phyloP scores from a whole-genome alignment of 1,140 invertebrate species.

The Cotesia vestalis region DNA sequence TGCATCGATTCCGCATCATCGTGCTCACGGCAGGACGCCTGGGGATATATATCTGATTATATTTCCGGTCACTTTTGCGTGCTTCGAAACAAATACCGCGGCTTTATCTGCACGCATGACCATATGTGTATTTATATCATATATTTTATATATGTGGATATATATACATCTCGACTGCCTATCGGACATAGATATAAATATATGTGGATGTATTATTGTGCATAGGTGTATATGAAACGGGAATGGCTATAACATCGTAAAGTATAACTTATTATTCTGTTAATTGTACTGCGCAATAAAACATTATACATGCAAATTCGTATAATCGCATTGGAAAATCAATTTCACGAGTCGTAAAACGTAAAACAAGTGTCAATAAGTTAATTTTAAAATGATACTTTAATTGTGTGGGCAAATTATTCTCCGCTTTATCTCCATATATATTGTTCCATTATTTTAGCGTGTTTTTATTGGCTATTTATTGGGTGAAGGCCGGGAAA shows the following conservation, averaged over 20 bases:
- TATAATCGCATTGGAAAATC: slow-evolving; percentile 17
- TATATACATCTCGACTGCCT: too few species aligned
- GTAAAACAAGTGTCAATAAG: slow-evolving; percentile 23
- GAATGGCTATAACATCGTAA: slow-evolving; percentile 11
- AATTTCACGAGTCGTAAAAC: slow-evolving; percentile 25
- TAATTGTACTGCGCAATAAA: slow-evolving; percentile 24
- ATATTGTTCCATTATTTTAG: too few species aligned
- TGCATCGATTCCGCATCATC: slow-evolving; percentile 34
- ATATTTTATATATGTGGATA: too few species aligned
- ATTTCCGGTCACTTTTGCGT: slow-evolving; percentile 31
- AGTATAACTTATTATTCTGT: slow-evolving; percentile 22
- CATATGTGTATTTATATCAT: not conserved
- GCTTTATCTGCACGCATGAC: slow-evolving; percentile 14
- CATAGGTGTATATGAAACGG: too few species aligned
- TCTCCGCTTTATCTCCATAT: too few species aligned
- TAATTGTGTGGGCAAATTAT: too few species aligned
- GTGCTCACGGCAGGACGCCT: slow-evolving; percentile 12
- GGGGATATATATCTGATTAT: slow-evolving; percentile 20
- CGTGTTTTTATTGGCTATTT: too few species aligned
- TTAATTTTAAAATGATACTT: slow-evolving; percentile 14
- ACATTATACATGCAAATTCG: slow-evolving; percentile 21
- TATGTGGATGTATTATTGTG: too few species aligned
- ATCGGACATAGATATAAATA: too few species aligned
- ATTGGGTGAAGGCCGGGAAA: too few species aligned
- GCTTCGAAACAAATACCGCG: slow-evolving; percentile 6